Evolutionary conservation across 2,888 invertebrate genomes (phyloP), one percentile per base, ranked within the genome.

Genomic region (Ditylenchus weischeri): DNA sequence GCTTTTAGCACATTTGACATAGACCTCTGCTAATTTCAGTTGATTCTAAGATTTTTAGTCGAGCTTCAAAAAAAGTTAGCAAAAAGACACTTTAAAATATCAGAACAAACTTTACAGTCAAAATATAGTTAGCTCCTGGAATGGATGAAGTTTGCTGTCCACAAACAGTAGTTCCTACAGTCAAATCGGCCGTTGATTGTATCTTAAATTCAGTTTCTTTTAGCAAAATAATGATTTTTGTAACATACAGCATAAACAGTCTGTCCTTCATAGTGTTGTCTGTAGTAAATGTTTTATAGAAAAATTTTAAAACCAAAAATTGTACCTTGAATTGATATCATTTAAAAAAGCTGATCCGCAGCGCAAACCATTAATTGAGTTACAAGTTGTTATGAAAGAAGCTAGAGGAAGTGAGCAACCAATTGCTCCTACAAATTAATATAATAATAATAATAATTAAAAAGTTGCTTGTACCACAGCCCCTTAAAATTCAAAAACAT

Each of bases 201-300:
- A 63, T 63, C 54, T 54, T 23, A 10, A 54, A 29, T 10, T 23
- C 2, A 29, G 29, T 54, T 7, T 54, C 8, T 43, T 13, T 8
- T 8, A 43, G 43, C 43, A 13, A 3, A 43, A 43, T 29, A 29
- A 29, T 29, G 2, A 15, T 43, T 10, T 43, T 43, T 6, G 43
- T 15, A 43, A 43, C 43, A 13, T 43, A 43, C 43, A n/a, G 38
- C 62, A 29, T 63, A 63, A 18, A 63, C 54, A 50, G 23, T 51
- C 51, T 63, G 63, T 54, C 54, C 63, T 48, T 63, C 63, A 19
- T 63, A 63, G 15, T 63, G 50, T 51, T 63, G 51, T 36, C 63
- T 63, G 13, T 5, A 47, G 47, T 23, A 43, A 15, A 13, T 6
- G 15, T 43, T 43, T 43, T 43, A 13, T 43, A 15, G 2, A 13